Evolutionary conservation across 2,113 vertebrate genomes (phyloP), one percentile per base, ranked within the genome.

Genomic region (Aleadryas rufinucha): DNA sequence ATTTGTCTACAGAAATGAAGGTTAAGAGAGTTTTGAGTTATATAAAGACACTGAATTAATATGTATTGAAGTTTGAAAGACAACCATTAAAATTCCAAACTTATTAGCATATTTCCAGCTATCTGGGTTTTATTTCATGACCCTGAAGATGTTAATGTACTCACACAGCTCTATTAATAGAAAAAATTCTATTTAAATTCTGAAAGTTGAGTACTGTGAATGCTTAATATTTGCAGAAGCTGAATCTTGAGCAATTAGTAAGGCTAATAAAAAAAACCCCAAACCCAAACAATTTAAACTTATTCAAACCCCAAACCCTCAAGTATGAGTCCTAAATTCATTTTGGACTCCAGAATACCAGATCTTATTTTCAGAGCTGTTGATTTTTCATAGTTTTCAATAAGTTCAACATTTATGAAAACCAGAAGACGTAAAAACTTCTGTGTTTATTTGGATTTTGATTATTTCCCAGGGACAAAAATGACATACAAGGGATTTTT

Each of bases 191-290:
- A 8, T 41, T 7, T 80, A 9, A 47, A 44, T 49, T 74, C 45
- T 69, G 64, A 56, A 81, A 77, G 6, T 52, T 47, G 56, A 64
- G 2, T 13, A 14, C 16, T 16, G 2, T 49, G 4, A 56, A 10
- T 31, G 6, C 1, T 79, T 72, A 54, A 75, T 11, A 37, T 35
- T 52, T 77, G 23, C 23, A 92, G 41, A 81, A 87, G 3, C 3
- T 3, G 5, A 56, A 15, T 9, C 13, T 37, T 39, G 16, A 91
- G 7, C 35, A 91, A 4, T 20, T 59, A 35, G 4, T 59, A 16
- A 37, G 1, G 8, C 24, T 42, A 1, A 53, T 19, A 12, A 37
- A 54, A 21, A 53, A 66, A 30, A 2, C 0, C 5, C 6, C 11
- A 22, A 63, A 56, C 5, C 5, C 5, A 24, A 35, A 0, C 4